A percentile compares a stretch with the other conserved stretches of the same genome.
These are phyloP conservation scores for Rhagonycha lutea DNA, from an alignment of 2,888 invertebrate genomes.

Conservation along the genomic window DNA sequence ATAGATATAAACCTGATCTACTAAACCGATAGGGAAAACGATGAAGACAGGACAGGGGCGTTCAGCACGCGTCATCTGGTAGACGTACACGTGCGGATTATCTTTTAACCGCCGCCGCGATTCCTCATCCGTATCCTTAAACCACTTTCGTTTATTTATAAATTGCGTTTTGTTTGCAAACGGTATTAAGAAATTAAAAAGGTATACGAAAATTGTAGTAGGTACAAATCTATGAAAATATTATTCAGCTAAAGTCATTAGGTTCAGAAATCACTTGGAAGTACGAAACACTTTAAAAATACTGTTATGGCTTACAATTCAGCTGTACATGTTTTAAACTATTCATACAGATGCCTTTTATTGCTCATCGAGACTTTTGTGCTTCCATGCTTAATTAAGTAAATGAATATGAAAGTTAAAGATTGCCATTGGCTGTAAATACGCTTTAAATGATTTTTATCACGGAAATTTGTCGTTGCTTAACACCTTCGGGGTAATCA, in stretches of 20 bases:
- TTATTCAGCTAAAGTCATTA: neutral
- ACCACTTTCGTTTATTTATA: constrained; percentile 25
- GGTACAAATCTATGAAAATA: neutral
- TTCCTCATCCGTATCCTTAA: constrained; percentile 40
- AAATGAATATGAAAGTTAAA: neutral
- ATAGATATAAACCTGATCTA: constrained; percentile 25
- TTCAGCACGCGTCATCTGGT: constrained; percentile 42
- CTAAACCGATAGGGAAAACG: constrained; percentile 27
- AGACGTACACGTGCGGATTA: constrained; percentile 43
- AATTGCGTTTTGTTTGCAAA: constrained; percentile 7
- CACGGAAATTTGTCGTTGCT: neutral
- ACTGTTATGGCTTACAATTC: constrained; percentile 7
- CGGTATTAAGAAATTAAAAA: neutral
- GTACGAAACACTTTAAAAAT: neutral
- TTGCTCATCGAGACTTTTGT: neutral
- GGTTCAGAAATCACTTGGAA: neutral
- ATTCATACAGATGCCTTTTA: constrained; percentile 6
- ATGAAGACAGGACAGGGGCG: constrained; percentile 32
- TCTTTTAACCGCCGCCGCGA: constrained; percentile 40
- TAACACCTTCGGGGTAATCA: neutral
- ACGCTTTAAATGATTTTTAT: neutral
- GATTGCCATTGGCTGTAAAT: neutral
- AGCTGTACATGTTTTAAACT: constrained; percentile 22
- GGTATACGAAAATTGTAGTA: neutral
- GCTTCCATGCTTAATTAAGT: neutral